Conservation (phyloP, 2,113 vertebrate species). For the Lepus timidus region DNA sequence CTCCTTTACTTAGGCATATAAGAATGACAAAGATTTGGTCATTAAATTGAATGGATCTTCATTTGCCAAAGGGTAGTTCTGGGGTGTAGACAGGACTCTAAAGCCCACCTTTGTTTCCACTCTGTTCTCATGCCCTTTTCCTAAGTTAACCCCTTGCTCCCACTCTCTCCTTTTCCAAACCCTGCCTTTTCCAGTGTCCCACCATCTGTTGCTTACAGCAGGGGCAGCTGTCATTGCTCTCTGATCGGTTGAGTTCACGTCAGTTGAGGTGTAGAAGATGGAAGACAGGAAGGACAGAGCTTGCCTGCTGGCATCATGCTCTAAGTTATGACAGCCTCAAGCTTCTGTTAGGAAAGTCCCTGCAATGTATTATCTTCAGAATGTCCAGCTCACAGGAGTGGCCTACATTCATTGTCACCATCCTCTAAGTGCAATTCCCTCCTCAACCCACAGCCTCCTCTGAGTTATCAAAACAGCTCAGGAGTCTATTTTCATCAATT, state of each 20-base stretch:
- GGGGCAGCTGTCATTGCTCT: neutral
- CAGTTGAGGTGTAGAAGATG: neutral
- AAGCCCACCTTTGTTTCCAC: neutral
- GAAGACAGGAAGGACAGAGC: neutral
- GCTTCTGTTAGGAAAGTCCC: neutral
- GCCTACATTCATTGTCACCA: neutral
- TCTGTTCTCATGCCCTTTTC: neutral
- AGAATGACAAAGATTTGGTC: neutral
- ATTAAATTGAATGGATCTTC: neutral
- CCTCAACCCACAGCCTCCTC: neutral
- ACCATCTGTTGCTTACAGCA: neutral
- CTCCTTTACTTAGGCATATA: neutral
- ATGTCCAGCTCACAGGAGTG: neutral
- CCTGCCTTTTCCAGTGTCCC: neutral
- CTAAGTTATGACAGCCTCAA: neutral
- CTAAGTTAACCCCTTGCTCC: neutral
- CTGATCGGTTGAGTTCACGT: neutral
- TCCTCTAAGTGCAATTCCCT: neutral
- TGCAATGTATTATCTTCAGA: neutral
- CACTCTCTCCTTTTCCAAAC: neutral
- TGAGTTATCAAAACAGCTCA: constrained; percentile 7
- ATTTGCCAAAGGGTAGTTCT: neutral
- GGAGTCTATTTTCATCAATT: neutral
- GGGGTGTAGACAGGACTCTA: neutral
- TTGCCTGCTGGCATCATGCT: neutral